A percentile compares a stretch with the other conserved stretches of the same genome.
phyloP scores from a whole-genome alignment of 2,113 vertebrate genomes.

The Antidorcas marsupialis region DNA sequence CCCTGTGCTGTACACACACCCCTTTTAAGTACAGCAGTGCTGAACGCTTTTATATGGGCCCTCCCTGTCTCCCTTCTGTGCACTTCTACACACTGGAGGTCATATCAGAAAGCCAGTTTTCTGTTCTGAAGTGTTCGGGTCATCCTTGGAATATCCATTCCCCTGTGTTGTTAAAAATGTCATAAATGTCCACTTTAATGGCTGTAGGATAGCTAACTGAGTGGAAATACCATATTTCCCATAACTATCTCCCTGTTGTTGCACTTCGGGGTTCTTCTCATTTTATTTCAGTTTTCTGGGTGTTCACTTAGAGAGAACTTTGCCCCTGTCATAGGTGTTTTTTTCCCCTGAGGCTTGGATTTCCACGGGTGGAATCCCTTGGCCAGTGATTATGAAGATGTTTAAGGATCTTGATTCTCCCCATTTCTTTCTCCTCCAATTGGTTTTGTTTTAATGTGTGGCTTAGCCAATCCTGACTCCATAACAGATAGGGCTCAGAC shows the following conservation, averaged over 20 bases:
- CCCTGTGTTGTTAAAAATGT: not conserved
- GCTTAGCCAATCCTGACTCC: not conserved
- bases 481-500: not conserved
- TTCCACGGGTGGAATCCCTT: not conserved
- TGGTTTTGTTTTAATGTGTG: not conserved
- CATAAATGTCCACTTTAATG: not conserved
- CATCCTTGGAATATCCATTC: not conserved
- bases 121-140: not conserved
- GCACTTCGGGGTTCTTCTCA: not conserved
- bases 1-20: not conserved
- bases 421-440: not conserved
- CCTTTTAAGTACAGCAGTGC: not conserved
- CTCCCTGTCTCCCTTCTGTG: rapidly evolving
- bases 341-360: not conserved
- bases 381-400: no score
- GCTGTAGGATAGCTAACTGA: not conserved
- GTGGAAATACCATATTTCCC: not conserved
- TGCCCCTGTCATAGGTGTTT: not conserved
- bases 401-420: not conserved
- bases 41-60: rapidly evolving
- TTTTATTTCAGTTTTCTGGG: not conserved
- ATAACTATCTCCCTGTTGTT: rapidly evolving
- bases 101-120: not conserved
- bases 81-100: not conserved
- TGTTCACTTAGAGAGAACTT: not conserved